phyloP scores from a whole-genome alignment of 2,113 vertebrate genomes.

The Mola mola region DNA sequence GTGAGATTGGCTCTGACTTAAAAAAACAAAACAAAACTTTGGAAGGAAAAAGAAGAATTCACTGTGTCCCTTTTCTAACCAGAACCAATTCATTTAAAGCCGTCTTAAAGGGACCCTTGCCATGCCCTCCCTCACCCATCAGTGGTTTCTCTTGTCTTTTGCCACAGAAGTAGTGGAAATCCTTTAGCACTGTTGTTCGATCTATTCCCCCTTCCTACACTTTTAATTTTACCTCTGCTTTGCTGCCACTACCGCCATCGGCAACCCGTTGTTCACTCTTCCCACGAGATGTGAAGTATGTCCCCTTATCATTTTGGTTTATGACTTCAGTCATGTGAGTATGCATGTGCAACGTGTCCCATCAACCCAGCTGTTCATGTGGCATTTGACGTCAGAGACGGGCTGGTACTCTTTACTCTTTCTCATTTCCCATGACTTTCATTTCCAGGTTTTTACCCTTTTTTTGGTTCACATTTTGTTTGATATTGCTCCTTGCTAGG shows the following conservation, averaged over 20 bases:
- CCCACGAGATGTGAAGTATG: constrained; percentile 66
- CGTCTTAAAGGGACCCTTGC: constrained; percentile 48
- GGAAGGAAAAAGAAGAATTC: constrained; percentile 40
- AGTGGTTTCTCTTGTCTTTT: constrained; percentile 69
- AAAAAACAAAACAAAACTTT: constrained; percentile 12
- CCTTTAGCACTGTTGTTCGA: constrained; percentile 66
- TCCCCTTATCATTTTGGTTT: constrained; percentile 60
- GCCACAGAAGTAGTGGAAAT: constrained; percentile 69
- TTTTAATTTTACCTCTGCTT: constrained; percentile 76
- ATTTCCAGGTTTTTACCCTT: constrained; percentile 74
- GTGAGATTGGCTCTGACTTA: constrained; percentile 69
- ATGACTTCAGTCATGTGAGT: constrained; percentile 73
- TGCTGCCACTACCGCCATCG: constrained; percentile 69
- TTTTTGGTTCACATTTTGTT: constrained; percentile 43
- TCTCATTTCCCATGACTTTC: constrained; percentile 66
- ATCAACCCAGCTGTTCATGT: constrained; percentile 57
- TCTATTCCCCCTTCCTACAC: constrained; percentile 69
- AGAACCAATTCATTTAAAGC: constrained; percentile 58
- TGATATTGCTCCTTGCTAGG: constrained; percentile 60
- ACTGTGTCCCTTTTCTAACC: constrained; percentile 28
- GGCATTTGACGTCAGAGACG: constrained; percentile 54
- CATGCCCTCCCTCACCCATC: constrained; percentile 79
- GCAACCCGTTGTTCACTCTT: constrained; percentile 73
- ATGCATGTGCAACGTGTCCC: constrained; percentile 77
- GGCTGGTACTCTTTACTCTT: constrained; percentile 44